phyloP scores from a whole-genome alignment of 2,888 invertebrate genomes.

The Barypeithes pellucidus region DNA sequence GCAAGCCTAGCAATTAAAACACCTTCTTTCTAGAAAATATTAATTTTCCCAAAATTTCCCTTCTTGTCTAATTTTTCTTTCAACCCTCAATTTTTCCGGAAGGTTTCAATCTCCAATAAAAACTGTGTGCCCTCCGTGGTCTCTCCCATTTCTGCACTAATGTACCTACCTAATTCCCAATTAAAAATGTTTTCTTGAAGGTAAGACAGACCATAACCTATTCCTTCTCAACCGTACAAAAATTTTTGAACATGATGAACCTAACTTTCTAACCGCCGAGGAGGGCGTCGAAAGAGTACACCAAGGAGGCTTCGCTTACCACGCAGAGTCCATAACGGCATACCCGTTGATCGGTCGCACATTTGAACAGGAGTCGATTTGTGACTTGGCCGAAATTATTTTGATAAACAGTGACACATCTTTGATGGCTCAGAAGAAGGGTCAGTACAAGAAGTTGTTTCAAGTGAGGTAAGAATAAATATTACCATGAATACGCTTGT shows the following conservation, averaged over 20 bases:
- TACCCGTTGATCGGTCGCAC: slow-evolving; percentile 67
- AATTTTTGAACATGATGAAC: slow-evolving; percentile 53
- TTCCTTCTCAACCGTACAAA: slow-evolving; percentile 59
- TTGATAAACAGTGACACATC: slow-evolving; percentile 63
- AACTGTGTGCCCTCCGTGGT: too few relatives aligned
- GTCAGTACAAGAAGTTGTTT: slow-evolving; percentile 65
- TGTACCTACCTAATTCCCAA: too few relatives aligned
- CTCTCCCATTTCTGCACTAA: too few relatives aligned
- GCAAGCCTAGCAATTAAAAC: too few relatives aligned
- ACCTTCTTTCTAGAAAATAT: too few relatives aligned
- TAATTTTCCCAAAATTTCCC: too few relatives aligned
- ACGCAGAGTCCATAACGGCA: slow-evolving; percentile 71
- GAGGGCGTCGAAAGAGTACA: slow-evolving; percentile 70
- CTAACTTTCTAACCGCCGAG: slow-evolving; percentile 55
- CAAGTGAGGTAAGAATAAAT: slow-evolving; percentile 60
- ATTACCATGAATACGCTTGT: too few relatives aligned
- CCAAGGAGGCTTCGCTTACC: slow-evolving; percentile 73
- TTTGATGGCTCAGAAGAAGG: slow-evolving; percentile 68
- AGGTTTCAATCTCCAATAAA: too few relatives aligned
- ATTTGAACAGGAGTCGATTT: slow-evolving; percentile 71
- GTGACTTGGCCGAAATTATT: slow-evolving; percentile 69
- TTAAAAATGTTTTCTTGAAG: slow-evolving; percentile 31
- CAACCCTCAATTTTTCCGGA: too few relatives aligned
- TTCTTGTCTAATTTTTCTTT: too few relatives aligned
- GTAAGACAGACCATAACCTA: slow-evolving; percentile 56